Evolutionary conservation across 2,888 invertebrate species (phyloP), one percentile per base, ranked within the genome.

Genomic region (Sinohyriopsis cumingii): DNA sequence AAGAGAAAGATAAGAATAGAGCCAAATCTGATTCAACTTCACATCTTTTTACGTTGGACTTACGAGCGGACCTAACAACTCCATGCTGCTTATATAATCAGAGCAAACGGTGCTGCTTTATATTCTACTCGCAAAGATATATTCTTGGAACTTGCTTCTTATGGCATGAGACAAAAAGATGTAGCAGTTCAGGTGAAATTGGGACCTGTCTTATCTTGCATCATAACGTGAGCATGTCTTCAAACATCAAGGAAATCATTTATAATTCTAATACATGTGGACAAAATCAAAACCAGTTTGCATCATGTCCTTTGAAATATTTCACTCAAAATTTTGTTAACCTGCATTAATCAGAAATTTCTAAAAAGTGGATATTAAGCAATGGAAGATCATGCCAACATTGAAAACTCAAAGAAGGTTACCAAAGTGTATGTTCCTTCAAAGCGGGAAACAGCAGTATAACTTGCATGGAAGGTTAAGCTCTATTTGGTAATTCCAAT

Each of bases 51-150:
- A 61, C 73, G 57, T 73, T 73, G 68, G 74, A 71, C 20, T 24
- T 71, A 28, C 59, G 71, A 54, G 71, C 71, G 54, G 71, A 69
- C 0, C 28, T 71, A 25, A n/a, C 67, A n/a, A 69, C 65, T 33
- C 69, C 69, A 3, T 76, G 69, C 59, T 33, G 59, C 33, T 45
- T 74, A 7, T 72, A 74, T 65, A 74, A 77, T 68, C 72, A 72
- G 60, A n/a, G 69, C 18, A 69, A 67, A 60, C 62, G 67, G 5
- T 64, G 22, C 25, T 61, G 65, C 55, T 72, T 69, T 62, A 63
- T 68, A 5, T 68, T 74, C 19, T 69, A 65, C 59, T 59, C 59
- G 15, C 59, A 67, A 4, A 65, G 68, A 55, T 28, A 71, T 59
- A 24, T 53, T 15, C 63, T 66, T 59, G 71, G 61, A 24, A 65